A percentile compares a stretch with the other conserved stretches of the same genome.
Conservation (phyloP, 2,797 vertebrate genomes). For the Thaleichthys pacificus region DNA sequence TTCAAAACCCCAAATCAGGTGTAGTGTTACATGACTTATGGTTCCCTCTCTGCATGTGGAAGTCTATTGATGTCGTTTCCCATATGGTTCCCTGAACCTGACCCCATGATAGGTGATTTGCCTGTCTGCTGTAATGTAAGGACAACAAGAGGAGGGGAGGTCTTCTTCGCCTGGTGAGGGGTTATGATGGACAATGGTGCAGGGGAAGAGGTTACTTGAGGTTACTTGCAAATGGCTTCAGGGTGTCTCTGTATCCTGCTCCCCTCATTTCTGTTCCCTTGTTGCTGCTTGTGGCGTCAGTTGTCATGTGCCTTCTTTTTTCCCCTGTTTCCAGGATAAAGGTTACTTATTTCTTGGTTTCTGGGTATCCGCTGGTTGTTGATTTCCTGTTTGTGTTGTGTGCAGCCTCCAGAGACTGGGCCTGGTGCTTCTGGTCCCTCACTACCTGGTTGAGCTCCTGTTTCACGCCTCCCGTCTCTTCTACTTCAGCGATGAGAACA, state of each 20-base stretch:
- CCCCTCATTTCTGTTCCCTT: not conserved
- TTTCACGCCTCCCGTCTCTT: slow-evolving; percentile 86
- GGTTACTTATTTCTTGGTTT: not conserved
- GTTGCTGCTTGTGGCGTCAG: not conserved
- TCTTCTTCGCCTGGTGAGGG: not conserved
- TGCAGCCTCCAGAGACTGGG: slow-evolving; percentile 82
- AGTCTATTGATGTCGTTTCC: not conserved
- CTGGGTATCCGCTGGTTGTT: not conserved
- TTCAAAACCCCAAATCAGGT: not conserved
- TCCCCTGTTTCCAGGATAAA: not conserved
- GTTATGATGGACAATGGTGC: not conserved
- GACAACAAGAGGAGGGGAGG: not conserved
- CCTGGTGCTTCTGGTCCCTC: slow-evolving; percentile 82
- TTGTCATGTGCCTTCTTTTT: too few species aligned
- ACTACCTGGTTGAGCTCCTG: slow-evolving; percentile 86
- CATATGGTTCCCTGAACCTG: not conserved
- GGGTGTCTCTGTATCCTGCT: not conserved
- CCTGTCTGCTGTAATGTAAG: not conserved
- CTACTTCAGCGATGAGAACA: slow-evolving; percentile 88
- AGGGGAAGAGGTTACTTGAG: not conserved
- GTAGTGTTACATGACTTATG: not conserved
- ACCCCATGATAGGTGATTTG: not conserved
- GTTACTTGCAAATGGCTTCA: not conserved
- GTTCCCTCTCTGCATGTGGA: not conserved
- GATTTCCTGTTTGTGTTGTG: slow-evolving; percentile 3